A percentile compares a stretch with the other conserved stretches of the same genome.
phyloP scores from a whole-genome alignment of 2,888 invertebrate species.

The Cosmia pyralina region DNA sequence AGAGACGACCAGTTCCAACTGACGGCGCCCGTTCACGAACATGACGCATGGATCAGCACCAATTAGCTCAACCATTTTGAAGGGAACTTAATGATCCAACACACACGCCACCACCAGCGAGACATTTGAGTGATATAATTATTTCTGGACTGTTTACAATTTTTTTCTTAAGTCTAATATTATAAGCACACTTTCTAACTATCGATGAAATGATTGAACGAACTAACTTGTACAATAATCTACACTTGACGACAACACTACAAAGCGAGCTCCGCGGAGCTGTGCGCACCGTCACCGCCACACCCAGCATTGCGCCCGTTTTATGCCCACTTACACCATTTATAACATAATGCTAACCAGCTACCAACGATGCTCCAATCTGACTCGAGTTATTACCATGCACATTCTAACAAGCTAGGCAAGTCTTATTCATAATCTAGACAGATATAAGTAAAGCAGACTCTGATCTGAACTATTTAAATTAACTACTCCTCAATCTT shows the following conservation, averaged over 20 bases:
- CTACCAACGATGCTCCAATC: conserved; percentile 3
- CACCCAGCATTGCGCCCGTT: not conserved
- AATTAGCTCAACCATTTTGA: no score
- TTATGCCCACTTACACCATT: not conserved
- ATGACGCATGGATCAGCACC: no score
- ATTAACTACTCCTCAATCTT: no score
- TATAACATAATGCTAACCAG: not conserved
- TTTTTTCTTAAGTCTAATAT: not conserved
- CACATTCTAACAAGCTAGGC: conserved; percentile 22
- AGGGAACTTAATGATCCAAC: no score
- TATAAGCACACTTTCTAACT: not conserved
- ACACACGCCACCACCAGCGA: no score
- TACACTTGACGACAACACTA: not conserved
- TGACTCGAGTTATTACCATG: not conserved
- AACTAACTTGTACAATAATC: not conserved
- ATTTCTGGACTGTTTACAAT: no score
- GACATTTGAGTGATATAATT: no score
- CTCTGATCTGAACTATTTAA: not conserved
- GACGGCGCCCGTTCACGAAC: no score
- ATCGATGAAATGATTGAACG: not conserved
- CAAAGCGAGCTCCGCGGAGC: not conserved
- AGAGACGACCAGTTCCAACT: no score
- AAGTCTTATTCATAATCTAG: conserved; percentile 13
- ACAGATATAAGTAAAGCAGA: not conserved
- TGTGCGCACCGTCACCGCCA: no score